Base-by-base conservation (phyloP, 2,797 vertebrate species). In the Xenops minutus region DNA sequence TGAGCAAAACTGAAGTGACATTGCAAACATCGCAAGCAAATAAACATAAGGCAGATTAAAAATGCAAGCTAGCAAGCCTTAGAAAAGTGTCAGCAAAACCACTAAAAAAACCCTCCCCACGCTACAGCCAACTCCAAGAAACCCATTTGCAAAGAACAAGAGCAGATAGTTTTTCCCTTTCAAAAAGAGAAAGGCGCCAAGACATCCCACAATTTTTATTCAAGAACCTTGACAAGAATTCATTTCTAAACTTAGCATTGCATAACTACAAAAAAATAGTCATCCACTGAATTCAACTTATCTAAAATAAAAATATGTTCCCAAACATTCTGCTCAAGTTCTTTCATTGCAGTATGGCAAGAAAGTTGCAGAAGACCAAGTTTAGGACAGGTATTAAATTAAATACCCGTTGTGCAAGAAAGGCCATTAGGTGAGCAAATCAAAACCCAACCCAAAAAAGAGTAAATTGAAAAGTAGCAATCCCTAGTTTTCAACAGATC, bases 1-100 rank as follows among this genome's bases (percentile, higher is more conserved):
- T 52, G 54, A 61, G 39, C 39, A 91, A 92, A 94, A 85, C 44
- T 64, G 49, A 93, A 95, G 68, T 56, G 59, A 93, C 61, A 74
- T 2, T 74, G 78, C 1, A n/a, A 92, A 85, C 78, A 67, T 48
- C 61, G 63, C 63, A 93, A 73, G 74, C 63, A 91, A 91, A 85
- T 34, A 87, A 85, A 55, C 41, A 94, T 14, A 64, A 89, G 54
- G 52, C 55, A 95, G 66, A 67, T 91, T 36, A 74, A 92, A 94
- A 85, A 85, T 36, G 78, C 59, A 94, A 93, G 74, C 30, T 58
- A 92, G 76, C 54, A 92, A 91, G 68, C 59, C 32, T 88, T 41
- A 36, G 30, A 80, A 66, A 92, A 92, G 59, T 4, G 41, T 75
- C 83, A 94, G 58, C 14, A 7, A 93, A 93, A 85, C 19, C 52